These are phyloP conservation scores for Trachelipus rathkii DNA, from an alignment of 1,140 invertebrate genomes.

Conservation along the genomic window DNA sequence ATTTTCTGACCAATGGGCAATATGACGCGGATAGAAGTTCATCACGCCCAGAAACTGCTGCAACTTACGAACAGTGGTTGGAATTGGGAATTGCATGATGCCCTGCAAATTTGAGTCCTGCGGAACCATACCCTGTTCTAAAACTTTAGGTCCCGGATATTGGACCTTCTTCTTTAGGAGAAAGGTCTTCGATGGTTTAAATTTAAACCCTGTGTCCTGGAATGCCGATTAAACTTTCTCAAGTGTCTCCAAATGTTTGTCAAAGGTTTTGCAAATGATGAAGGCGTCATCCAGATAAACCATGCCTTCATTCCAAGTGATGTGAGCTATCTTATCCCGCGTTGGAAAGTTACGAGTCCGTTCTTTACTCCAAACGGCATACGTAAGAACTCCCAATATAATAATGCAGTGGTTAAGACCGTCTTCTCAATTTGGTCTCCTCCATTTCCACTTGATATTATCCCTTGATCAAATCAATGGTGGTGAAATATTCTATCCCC, in stretches of 20 bases:
- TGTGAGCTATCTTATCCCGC: not conserved
- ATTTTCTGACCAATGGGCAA: not conserved
- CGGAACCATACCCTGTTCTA: not conserved
- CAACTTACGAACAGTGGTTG: not conserved
- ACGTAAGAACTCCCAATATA: not conserved
- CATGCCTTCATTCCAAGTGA: not conserved
- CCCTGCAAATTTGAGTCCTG: not conserved
- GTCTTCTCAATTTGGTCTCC: slow-evolving; percentile 51
- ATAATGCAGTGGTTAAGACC: slow-evolving; percentile 51
- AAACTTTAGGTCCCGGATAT: not conserved
- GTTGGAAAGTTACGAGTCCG: not conserved
- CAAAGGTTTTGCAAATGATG: not conserved
- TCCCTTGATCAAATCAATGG: slow-evolving; percentile 51
- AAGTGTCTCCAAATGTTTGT: not conserved
- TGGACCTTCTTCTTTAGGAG: not conserved
- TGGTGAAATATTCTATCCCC: slow-evolving; percentile 47
- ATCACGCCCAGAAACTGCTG: not conserved
- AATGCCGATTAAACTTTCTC: not conserved
- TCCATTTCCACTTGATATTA: slow-evolving; percentile 53
- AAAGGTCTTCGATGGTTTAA: not conserved
- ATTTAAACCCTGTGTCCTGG: not conserved
- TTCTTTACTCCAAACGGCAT: not conserved
- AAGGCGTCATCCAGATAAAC: not conserved
- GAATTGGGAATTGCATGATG: not conserved
- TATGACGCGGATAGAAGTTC: not conserved